phyloP scores from a whole-genome alignment of 2,888 invertebrate genomes.

The Molanna angustata region DNA sequence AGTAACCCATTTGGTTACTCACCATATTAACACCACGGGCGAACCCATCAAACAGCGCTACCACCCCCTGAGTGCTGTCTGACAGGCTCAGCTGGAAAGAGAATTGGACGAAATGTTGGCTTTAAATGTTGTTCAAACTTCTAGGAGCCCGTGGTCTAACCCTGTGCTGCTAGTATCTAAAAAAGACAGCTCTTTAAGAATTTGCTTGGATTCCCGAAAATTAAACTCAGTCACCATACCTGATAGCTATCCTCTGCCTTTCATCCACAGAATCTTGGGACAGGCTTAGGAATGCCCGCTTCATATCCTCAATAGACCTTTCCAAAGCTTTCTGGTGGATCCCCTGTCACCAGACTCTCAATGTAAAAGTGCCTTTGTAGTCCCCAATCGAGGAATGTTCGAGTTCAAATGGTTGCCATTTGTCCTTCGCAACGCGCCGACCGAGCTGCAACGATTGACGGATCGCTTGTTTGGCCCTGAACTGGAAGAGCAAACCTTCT shows the following conservation, averaged over 20 bases:
- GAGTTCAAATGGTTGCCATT: background rate
- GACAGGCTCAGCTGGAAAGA: no score
- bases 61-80: no score
- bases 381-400: background rate
- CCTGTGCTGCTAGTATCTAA: no score
- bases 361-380: background rate
- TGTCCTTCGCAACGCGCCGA: background rate
- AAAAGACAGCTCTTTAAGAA: background rate
- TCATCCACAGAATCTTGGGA: background rate
- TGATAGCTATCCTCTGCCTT: background rate
- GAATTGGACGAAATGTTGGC: no score
- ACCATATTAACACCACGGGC: no score
- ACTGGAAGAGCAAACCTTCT: background rate
- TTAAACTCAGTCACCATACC: background rate
- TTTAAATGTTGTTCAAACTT: no score
- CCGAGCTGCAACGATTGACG: background rate
- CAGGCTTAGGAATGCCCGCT: background rate
- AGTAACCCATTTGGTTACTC: no score
- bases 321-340: background rate
- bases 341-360: background rate
- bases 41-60: no score
- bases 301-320: background rate
- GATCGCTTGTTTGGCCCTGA: background rate
- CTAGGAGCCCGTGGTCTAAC: no score
- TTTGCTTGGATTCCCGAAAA: background rate